Evolutionary conservation across 2,113 vertebrate genomes (phyloP), one percentile per base, ranked within the genome.

Genomic region (Neolamprologus fasciatus): DNA sequence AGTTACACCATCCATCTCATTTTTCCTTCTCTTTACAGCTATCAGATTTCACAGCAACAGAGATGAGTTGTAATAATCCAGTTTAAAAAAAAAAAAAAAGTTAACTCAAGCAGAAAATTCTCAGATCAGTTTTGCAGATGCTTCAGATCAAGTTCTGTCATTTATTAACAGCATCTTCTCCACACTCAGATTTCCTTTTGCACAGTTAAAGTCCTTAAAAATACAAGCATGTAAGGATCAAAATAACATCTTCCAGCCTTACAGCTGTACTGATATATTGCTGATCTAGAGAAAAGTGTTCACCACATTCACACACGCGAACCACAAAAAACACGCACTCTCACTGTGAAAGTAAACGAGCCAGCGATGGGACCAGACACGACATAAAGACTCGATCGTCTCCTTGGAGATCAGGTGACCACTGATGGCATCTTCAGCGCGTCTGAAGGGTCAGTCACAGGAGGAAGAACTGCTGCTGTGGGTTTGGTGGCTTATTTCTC

Each of bases 1-100:
- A 94, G 92, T 94, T 92, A 93, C 92, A 95, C 87, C 92, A 90
- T 82, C 55, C 80, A 82, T 91, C 85, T 94, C 85, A 57, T 88
- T 40, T 71, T 47, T 76, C 76, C 82, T 80, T 91, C 89, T 80
- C 33, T 11, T 90, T 78, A 92, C 92, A 89, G 90, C 91, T 91
- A 90, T 82, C 86, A 76, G 78, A 83, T 11, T 68, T 35, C 17
- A 93, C 89, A 90, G 63, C 84, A 61, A 94, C 85, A 81, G 84
- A 89, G 84, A 86, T 40, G 80, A 91, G 78, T 14, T 40, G 82
- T 33, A 89, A 90, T 84, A 79, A 88, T 91, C 89, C 87, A 86
- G 86, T 91, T 81, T 23, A 31, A 80, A 11, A 40, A 37, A 57
- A 14, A 28, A 50, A 50, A 81, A 45, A 21, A n/a, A 54, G 61